Evolutionary conservation across 2,113 vertebrate species (phyloP).

Genomic region (Otus sunia): DNA sequence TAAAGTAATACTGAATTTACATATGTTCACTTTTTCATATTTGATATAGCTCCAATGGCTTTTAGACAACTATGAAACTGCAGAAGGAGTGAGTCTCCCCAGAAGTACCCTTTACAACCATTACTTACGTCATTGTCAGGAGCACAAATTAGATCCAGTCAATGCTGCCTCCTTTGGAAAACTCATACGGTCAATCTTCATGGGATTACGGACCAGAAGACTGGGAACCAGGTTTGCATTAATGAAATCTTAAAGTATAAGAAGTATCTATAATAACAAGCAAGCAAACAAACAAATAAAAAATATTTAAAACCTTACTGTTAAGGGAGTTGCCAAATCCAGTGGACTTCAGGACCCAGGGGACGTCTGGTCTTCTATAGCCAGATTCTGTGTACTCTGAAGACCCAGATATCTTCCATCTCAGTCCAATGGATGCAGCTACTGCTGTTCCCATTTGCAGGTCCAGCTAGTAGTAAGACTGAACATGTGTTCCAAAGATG

Average conservation of each 20-base stretch:
- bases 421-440: background rate
- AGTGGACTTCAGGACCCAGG: background rate
- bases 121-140: conserved; percentile 82
- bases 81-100: conserved; percentile 82
- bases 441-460: conserved; percentile 12
- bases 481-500: background rate
- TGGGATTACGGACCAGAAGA: conserved; percentile 82
- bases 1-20: conserved; percentile 30
- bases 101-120: conserved; percentile 84
- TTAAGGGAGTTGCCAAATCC: background rate
- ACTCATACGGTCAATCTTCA: conserved; percentile 83
- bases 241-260: background rate
- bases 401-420: background rate
- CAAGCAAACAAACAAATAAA: background rate
- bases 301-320: background rate
- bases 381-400: background rate
- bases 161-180: conserved; percentile 84
- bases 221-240: conserved; percentile 79
- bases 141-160: conserved; percentile 82
- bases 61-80: conserved; percentile 83
- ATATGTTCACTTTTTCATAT: conserved; percentile 54
- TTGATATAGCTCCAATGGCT: conserved; percentile 80
- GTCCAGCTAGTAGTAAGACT: background rate
- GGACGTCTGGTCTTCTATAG: background rate
- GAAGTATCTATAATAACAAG: background rate